Evolutionary conservation across 2,797 vertebrate species (phyloP).

Genomic region (Clarias platycephalus): DNA sequence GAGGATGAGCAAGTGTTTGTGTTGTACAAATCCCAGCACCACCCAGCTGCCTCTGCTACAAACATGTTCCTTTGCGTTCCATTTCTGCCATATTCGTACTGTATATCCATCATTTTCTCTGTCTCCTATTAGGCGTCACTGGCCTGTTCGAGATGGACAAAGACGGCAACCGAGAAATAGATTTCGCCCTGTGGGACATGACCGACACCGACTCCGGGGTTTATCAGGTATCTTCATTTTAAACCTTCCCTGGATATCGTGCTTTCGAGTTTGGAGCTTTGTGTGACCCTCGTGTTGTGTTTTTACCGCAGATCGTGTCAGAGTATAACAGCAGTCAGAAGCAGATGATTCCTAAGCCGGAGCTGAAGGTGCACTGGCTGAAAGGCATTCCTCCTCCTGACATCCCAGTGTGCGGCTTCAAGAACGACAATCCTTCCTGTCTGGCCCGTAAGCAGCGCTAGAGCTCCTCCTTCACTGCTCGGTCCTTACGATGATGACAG

Average conservation of each 20-base stretch:
- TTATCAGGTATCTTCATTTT: slow-evolving; percentile 77
- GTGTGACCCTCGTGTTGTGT: background rate
- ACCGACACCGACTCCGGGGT: slow-evolving; percentile 66
- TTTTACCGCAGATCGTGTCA: slow-evolving; percentile 75
- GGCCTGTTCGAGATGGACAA: slow-evolving; percentile 82
- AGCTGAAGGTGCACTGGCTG: slow-evolving; percentile 80
- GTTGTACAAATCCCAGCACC: background rate
- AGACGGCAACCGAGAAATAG: slow-evolving; percentile 83
- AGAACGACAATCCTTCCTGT: slow-evolving; percentile 79
- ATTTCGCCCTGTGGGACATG: slow-evolving; percentile 92
- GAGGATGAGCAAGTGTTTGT: background rate
- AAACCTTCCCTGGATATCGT: background rate
- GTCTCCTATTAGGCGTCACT: slow-evolving; percentile 75
- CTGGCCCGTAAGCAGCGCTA: slow-evolving; percentile 71
- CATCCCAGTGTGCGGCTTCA: slow-evolving; percentile 83
- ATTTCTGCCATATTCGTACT: background rate
- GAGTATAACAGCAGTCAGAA: slow-evolving; percentile 82
- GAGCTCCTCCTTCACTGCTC: background rate
- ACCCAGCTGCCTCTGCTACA: background rate
- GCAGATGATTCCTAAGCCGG: slow-evolving; percentile 72
- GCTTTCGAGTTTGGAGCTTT: background rate
- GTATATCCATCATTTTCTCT: background rate
- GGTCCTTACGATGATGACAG: background rate
- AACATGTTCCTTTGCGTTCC: too few species aligned
- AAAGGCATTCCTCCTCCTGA: slow-evolving; percentile 77